Evolutionary conservation across 2,113 vertebrate species (phyloP).

Genomic region (Menidia beryllina): DNA sequence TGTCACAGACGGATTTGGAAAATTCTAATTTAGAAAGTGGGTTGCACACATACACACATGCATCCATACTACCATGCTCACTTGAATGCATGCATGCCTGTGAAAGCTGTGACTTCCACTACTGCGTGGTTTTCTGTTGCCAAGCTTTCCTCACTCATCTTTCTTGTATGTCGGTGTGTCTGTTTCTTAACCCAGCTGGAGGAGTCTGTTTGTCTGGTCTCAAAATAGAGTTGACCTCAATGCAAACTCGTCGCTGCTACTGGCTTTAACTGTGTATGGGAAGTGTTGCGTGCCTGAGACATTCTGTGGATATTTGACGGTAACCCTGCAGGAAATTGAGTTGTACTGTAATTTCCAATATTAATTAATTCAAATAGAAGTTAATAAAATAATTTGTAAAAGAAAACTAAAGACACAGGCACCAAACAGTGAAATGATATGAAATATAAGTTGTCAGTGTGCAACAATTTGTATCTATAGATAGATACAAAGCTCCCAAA

Average conservation of each 20-base stretch:
- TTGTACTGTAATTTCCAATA: background rate
- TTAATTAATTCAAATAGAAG: background rate
- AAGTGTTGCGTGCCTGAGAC: constrained; percentile 31
- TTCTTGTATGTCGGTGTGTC: constrained; percentile 58
- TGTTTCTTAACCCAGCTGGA: constrained; percentile 63
- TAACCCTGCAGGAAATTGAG: constrained; percentile 1
- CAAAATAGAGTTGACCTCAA: constrained; percentile 84
- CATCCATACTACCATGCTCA: constrained; percentile 20
- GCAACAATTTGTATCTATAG: constrained; percentile 10
- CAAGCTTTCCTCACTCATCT: constrained; percentile 54
- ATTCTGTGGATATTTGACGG: background rate
- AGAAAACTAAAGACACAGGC: background rate
- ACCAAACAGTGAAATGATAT: constrained; percentile 4
- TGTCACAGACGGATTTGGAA: constrained; percentile 65
- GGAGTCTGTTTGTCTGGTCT: constrained; percentile 81
- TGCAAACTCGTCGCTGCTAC: constrained; percentile 66
- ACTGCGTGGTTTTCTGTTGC: constrained; percentile 70
- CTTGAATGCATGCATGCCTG: constrained; percentile 53
- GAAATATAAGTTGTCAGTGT: background rate
- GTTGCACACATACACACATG: constrained; percentile 27
- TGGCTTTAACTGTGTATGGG: constrained; percentile 57
- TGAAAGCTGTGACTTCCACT: constrained; percentile 65
- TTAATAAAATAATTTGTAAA: background rate
- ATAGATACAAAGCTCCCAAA: constrained; percentile 29
- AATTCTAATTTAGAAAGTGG: constrained; percentile 69